Percentiles rank a stretch among this genome's conserved stretches.
Evolutionary conservation across 2,113 vertebrate species (phyloP).

Genomic region (Taxidea taxus): DNA sequence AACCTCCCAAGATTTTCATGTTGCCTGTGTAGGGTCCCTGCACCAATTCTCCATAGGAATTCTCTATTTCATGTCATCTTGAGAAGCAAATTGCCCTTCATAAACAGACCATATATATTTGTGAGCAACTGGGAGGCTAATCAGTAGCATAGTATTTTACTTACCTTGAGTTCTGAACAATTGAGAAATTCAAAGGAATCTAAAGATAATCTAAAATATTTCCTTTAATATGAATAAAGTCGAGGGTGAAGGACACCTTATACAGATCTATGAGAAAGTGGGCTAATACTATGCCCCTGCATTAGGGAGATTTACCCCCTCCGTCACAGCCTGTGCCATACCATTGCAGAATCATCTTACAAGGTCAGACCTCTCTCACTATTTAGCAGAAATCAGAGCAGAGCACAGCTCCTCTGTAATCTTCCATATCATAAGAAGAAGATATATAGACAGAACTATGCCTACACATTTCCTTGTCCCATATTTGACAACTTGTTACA

Average conservation of each 20-base stretch:
- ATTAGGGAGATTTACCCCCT: neutral
- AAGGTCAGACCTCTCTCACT: neutral
- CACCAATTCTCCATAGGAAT: neutral
- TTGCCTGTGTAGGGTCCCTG: neutral
- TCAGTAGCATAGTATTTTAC: neutral
- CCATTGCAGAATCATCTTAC: neutral
- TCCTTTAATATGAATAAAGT: neutral
- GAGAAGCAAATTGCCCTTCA: neutral
- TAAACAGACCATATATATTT: neutral
- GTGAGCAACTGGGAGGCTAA: neutral
- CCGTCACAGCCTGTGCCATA: neutral
- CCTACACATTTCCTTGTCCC: neutral
- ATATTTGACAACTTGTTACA: neutral
- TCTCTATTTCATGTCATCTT: neutral
- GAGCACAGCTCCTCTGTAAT: neutral
- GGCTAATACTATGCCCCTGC: neutral
- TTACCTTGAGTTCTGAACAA: slow-evolving; percentile 14
- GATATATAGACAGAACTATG: neutral
- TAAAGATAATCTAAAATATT: slow-evolving; percentile 16
- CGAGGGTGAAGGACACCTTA: neutral
- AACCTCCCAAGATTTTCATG: neutral
- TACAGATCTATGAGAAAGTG: neutral
- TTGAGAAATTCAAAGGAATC: slow-evolving; percentile 23
- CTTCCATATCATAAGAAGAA: neutral
- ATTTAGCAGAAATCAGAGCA: neutral